Evolutionary conservation across 2,113 vertebrate species (phyloP).

Genomic region (Poeciliopsis prolifica): DNA sequence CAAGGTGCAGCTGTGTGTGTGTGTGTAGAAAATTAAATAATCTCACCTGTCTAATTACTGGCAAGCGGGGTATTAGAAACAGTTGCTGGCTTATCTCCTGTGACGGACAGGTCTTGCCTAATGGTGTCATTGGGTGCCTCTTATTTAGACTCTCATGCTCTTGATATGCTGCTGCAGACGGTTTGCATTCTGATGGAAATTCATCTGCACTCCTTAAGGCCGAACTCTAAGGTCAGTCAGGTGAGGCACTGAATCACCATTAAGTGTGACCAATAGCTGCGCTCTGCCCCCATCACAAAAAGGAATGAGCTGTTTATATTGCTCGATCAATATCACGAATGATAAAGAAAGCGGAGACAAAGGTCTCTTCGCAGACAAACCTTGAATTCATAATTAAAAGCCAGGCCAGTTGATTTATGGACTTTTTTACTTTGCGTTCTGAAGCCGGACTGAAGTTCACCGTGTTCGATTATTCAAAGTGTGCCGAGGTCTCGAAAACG

Average conservation of each 20-base stretch:
- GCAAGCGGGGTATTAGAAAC: slow-evolving; percentile 27
- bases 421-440: neutral
- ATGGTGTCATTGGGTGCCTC: slow-evolving; percentile 45
- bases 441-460: slow-evolving; percentile 15
- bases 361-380: slow-evolving; percentile 9
- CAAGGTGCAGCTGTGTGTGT: slow-evolving; percentile 6
- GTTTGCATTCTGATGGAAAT: slow-evolving; percentile 64
- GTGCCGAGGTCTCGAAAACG: too few species aligned
- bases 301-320: slow-evolving; percentile 20
- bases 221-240: slow-evolving; percentile 56
- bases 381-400: slow-evolving; percentile 16
- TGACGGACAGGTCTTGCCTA: slow-evolving; percentile 48
- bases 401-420: neutral
- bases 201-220: slow-evolving; percentile 52
- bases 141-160: slow-evolving; percentile 9
- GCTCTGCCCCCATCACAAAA: slow-evolving; percentile 24
- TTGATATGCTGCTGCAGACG: slow-evolving; percentile 13
- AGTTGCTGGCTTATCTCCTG: slow-evolving; percentile 37
- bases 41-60: slow-evolving; percentile 65
- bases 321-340: slow-evolving; percentile 31
- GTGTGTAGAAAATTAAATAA: slow-evolving; percentile 58
- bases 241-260: slow-evolving; percentile 53
- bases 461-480: neutral
- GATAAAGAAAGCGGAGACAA: slow-evolving; percentile 19
- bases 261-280: slow-evolving; percentile 38